A percentile compares a stretch with the other conserved stretches of the same genome.
Evolutionary conservation across 2,888 invertebrate species (phyloP).

Genomic region (Papilio gigon): DNA sequence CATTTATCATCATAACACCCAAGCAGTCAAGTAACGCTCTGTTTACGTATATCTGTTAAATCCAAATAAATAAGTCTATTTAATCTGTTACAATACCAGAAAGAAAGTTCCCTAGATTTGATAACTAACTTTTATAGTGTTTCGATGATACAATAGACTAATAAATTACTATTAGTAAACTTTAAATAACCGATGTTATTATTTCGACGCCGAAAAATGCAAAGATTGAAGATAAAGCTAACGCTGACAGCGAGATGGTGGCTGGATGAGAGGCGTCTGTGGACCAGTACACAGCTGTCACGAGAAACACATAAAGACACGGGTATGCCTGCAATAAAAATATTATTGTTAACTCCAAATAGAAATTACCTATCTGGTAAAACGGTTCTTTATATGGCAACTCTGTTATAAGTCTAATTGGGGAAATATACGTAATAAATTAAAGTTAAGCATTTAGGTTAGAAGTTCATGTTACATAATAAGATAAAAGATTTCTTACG

Average conservation of each 20-base stretch:
- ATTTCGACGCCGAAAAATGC: slow-evolving; percentile 47
- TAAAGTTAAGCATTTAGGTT: too few relatives aligned
- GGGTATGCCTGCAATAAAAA: slow-evolving; percentile 49
- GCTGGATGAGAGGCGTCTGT: slow-evolving; percentile 62
- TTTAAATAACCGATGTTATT: slow-evolving; percentile 54
- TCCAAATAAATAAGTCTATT: slow-evolving; percentile 9
- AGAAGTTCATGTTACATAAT: too few relatives aligned
- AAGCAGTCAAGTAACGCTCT: slow-evolving; percentile 62
- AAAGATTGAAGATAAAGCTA: slow-evolving; percentile 57
- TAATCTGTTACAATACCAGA: too few relatives aligned
- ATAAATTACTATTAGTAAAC: too few relatives aligned
- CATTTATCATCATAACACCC: slow-evolving; percentile 61
- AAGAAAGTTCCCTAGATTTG: too few relatives aligned
- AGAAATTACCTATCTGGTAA: not conserved
- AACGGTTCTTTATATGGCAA: not conserved
- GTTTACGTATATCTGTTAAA: slow-evolving; percentile 57
- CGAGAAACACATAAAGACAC: slow-evolving; percentile 62
- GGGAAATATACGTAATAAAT: not conserved
- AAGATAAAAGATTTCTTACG: not conserved
- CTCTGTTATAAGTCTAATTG: not conserved
- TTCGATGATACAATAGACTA: too few relatives aligned
- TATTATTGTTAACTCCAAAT: too few relatives aligned
- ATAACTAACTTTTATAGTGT: too few relatives aligned
- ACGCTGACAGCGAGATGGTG: slow-evolving; percentile 57
- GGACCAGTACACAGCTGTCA: slow-evolving; percentile 59